Evolutionary conservation across 2,797 vertebrate genomes (phyloP).

Genomic region (Dryobates pubescens): DNA sequence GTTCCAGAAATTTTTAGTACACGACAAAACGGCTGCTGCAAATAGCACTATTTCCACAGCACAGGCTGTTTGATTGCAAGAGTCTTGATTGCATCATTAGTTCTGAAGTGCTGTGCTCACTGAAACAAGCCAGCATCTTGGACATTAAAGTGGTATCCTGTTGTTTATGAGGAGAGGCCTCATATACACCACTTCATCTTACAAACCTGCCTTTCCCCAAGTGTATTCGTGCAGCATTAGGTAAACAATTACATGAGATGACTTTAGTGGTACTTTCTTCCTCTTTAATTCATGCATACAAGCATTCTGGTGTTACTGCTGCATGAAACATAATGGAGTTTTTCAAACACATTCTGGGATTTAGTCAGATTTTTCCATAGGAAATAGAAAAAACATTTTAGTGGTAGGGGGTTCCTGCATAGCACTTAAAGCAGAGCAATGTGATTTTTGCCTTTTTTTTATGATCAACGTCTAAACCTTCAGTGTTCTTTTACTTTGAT

Average conservation of each 20-base stretch:
- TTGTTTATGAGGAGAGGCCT: conserved; percentile 87
- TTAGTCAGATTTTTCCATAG: conserved; percentile 71
- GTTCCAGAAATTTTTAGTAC: conserved; percentile 80
- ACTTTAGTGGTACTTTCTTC: conserved; percentile 78
- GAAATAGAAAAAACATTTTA: conserved; percentile 64
- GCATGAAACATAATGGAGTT: conserved; percentile 78
- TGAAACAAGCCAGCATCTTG: conserved; percentile 87
- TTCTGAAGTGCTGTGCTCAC: conserved; percentile 88
- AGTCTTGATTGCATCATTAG: conserved; percentile 91
- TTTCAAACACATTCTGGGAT: conserved; percentile 68
- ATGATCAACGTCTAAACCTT: conserved; percentile 37
- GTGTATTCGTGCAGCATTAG: conserved; percentile 83
- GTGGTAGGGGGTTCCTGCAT: conserved; percentile 50
- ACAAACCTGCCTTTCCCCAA: conserved; percentile 83
- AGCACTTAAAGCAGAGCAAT: conserved; percentile 36
- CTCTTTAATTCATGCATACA: conserved; percentile 77
- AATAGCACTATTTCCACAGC: conserved; percentile 82
- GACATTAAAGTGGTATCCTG: conserved; percentile 89
- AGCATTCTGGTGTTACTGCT: conserved; percentile 73
- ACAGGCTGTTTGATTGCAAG: conserved; percentile 88
- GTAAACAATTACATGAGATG: conserved; percentile 84
- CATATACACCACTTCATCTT: conserved; percentile 84
- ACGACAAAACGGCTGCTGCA: conserved; percentile 79
- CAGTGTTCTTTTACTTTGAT: background rate
- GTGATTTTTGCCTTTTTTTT: conserved; percentile 18